These are phyloP conservation scores for Polypedilum pembai DNA, from an alignment of 1,140 invertebrate species.

Conservation along the genomic window DNA sequence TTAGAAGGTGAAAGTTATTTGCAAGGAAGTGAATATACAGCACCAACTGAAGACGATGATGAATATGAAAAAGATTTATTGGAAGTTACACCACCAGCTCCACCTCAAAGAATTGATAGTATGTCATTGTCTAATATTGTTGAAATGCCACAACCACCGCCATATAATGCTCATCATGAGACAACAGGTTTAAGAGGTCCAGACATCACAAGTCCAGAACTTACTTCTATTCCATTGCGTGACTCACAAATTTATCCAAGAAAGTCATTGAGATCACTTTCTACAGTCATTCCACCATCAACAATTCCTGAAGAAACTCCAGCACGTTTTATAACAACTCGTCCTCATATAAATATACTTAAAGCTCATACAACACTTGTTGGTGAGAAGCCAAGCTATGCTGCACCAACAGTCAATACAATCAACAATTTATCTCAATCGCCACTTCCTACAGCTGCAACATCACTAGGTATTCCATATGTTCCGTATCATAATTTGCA, in stretches of 20 bases:
- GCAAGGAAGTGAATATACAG: slow-evolving; percentile 47
- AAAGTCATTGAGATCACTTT: slow-evolving; percentile 34
- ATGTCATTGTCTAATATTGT: slow-evolving; percentile 31
- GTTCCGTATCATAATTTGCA: slow-evolving; percentile 40
- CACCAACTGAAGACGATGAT: slow-evolving; percentile 47
- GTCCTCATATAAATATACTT: slow-evolving; percentile 58
- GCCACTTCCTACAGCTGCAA: slow-evolving; percentile 23
- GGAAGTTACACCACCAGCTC: slow-evolving; percentile 51
- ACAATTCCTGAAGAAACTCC: slow-evolving; percentile 51
- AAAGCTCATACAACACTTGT: slow-evolving; percentile 56
- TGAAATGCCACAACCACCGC: slow-evolving; percentile 43
- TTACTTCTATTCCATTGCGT: slow-evolving; percentile 36
- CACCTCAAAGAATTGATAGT: slow-evolving; percentile 57
- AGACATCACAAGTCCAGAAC: slow-evolving; percentile 31
- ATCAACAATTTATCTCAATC: slow-evolving; percentile 25
- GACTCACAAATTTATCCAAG: slow-evolving; percentile 53
- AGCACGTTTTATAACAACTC: slow-evolving; percentile 57
- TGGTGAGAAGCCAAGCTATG: slow-evolving; percentile 47
- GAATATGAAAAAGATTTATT: slow-evolving; percentile 39
- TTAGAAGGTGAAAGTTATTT: slow-evolving; percentile 50
- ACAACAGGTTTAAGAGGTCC: slow-evolving; percentile 41
- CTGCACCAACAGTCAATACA: slow-evolving; percentile 41
- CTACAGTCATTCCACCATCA: slow-evolving; percentile 34
- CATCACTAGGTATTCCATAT: slow-evolving; percentile 39
- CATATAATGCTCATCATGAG: slow-evolving; percentile 45